Evolutionary conservation across 2,797 vertebrate species (phyloP).

Genomic region (Scyliorhinus canicula): DNA sequence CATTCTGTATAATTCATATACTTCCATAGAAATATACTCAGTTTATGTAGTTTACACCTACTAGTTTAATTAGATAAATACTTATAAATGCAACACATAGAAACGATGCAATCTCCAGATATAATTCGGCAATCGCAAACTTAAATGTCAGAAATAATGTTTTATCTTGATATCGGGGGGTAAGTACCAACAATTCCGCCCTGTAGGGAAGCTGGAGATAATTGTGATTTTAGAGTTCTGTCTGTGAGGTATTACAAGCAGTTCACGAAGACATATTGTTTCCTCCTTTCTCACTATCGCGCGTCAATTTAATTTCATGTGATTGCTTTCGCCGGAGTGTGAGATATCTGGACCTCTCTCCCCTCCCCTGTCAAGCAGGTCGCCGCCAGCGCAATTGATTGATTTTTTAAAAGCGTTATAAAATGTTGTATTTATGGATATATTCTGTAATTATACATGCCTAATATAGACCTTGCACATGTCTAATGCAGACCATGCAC

Average conservation of each 20-base stretch:
- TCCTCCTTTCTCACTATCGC: neutral
- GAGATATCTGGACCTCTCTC: neutral
- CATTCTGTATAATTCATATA: no score
- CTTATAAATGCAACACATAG: neutral
- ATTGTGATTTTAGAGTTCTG: neutral
- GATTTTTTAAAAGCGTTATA: neutral
- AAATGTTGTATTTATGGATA: no score
- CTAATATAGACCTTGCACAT: neutral
- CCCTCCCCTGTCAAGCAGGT: neutral
- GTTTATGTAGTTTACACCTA: neutral
- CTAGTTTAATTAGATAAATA: neutral
- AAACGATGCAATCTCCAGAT: neutral
- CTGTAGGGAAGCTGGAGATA: neutral
- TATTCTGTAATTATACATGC: no score
- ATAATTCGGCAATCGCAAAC: neutral
- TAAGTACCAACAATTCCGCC: neutral
- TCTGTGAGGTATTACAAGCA: neutral
- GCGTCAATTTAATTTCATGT: neutral
- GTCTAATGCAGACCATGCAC: neutral
- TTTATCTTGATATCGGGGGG: neutral
- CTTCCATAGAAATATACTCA: neutral
- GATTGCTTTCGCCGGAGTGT: neutral
- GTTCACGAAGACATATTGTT: neutral
- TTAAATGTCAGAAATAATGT: neutral
- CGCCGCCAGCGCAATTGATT: neutral